Percentiles rank a stretch among this genome's conserved stretches.
These are phyloP conservation scores for Acronicta leporina DNA, from an alignment of 2,888 invertebrate species.

Conservation along the genomic window DNA sequence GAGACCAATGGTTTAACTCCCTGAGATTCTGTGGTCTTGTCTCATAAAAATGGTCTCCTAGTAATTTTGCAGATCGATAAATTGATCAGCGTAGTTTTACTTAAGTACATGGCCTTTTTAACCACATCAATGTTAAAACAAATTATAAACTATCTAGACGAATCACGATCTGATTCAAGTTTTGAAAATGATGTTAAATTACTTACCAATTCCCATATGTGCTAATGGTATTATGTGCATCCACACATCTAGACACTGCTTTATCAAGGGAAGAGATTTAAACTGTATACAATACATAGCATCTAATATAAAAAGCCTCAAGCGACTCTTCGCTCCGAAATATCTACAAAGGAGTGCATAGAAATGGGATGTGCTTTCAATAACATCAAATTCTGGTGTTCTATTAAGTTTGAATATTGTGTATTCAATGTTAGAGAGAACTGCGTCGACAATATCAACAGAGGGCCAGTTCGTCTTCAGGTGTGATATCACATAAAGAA, in stretches of 20 bases:
- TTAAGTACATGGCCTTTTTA: too few relatives aligned
- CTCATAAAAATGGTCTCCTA: too few relatives aligned
- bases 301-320: constrained; percentile 80
- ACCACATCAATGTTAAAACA: too few relatives aligned
- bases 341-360: constrained; percentile 81
- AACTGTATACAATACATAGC: constrained; percentile 84
- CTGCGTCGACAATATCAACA: constrained; percentile 63
- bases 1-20: too few relatives aligned
- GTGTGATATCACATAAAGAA: constrained; percentile 72
- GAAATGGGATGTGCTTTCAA: constrained; percentile 80
- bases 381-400: constrained; percentile 74
- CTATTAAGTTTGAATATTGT: constrained; percentile 75
- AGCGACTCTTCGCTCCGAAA: constrained; percentile 68
- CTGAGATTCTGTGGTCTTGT: too few relatives aligned
- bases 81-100: too few relatives aligned
- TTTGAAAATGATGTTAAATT: constrained; percentile 2
- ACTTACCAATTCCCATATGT: constrained; percentile 78
- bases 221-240: constrained; percentile 78
- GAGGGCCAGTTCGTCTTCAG: constrained; percentile 58
- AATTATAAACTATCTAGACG: too few relatives aligned
- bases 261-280: constrained; percentile 77
- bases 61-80: too few relatives aligned
- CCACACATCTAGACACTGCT: constrained; percentile 81
- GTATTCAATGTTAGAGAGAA: constrained; percentile 76
- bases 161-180: too few relatives aligned